Base-by-base conservation (phyloP, 1,140 invertebrate genomes). In the Bombus balteatus region DNA sequence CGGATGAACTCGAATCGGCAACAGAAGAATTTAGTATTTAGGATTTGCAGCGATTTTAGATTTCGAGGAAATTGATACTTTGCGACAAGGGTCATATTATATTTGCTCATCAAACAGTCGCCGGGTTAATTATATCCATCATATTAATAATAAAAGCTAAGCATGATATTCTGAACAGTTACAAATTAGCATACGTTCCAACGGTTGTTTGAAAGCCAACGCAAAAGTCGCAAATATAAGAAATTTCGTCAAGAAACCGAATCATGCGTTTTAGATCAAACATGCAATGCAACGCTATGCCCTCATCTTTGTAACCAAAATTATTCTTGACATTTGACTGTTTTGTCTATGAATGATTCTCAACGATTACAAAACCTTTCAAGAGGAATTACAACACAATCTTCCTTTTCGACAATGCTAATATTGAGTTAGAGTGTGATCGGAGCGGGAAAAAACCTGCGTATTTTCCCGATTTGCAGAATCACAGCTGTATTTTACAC, bases 261-360 rank as follows among this genome's bases (percentile, higher is more conserved):
- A 57, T 72, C 47, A 72, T 34, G 37, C 22, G 53, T 32, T 81
- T 41, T 41, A 18, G 68, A 68, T 81, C 66, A 81, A 41, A 72
- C 34, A n/a, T 5, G 79, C n/a, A 28, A n/a, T 5, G 79, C 39
- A 34, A 22, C 47, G 34, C 15, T 71, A 22, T 72, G 39, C 47
- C 43, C 12, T 68, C 43, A 72, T 37, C 47, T 81, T 41, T 32
- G 28, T 13, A n/a, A n/a, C 12, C 34, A 1, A 41, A 34, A 32
- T 53, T 53, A 81, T 71, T 32, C 47, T 41, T 32, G 2, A 22
- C 41, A 81, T 47, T 9, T 53, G 18, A 25, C n/a, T 34, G 65
- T n/a, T 10, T 34, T 53, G 62, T 15, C 43, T 34, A 47, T 15
- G 41, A 79, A 47, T 28, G 41, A 78, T 75, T 75, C 34, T 28